Evolutionary conservation across 2,888 invertebrate genomes (phyloP).

Genomic region (Lycocerus yunnanus): DNA sequence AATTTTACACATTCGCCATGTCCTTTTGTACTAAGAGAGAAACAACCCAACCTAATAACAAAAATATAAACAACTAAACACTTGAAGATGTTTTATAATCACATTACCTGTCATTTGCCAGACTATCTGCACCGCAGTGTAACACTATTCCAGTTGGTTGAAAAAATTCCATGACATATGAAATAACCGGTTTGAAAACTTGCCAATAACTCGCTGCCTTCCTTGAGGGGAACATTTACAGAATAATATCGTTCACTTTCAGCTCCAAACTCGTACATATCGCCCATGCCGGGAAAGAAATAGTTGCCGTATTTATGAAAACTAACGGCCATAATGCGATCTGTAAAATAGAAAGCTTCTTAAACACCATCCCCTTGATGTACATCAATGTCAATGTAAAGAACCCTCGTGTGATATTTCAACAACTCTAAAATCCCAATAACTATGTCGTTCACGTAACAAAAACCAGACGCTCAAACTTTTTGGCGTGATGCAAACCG

Average conservation of each 20-base stretch:
- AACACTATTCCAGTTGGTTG: constrained; percentile 95
- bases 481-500: constrained; percentile 98
- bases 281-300: constrained; percentile 98
- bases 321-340: constrained; percentile 98
- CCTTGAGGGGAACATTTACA: constrained; percentile 96
- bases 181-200: constrained; percentile 92
- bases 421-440: constrained; percentile 94
- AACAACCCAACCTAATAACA: constrained; percentile 79
- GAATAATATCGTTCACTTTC: constrained; percentile 96
- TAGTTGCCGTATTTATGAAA: constrained; percentile 98
- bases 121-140: constrained; percentile 97
- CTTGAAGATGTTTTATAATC: not conserved
- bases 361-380: constrained; percentile 98
- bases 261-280: constrained; percentile 98
- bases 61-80: not conserved
- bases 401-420: constrained; percentile 90
- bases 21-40: constrained; percentile 91
- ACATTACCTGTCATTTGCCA: constrained; percentile 83
- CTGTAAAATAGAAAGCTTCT: constrained; percentile 96
- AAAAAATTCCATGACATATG: constrained; percentile 94
- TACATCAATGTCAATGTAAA: constrained; percentile 99
- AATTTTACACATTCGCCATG: constrained; percentile 98
- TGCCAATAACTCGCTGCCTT: constrained; percentile 92
- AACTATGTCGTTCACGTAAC: constrained; percentile 99
- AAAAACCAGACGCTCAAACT: constrained; percentile 99